These are phyloP conservation scores for Hyppa rectilinea DNA, from an alignment of 2,888 invertebrate species.

Conservation along the genomic window DNA sequence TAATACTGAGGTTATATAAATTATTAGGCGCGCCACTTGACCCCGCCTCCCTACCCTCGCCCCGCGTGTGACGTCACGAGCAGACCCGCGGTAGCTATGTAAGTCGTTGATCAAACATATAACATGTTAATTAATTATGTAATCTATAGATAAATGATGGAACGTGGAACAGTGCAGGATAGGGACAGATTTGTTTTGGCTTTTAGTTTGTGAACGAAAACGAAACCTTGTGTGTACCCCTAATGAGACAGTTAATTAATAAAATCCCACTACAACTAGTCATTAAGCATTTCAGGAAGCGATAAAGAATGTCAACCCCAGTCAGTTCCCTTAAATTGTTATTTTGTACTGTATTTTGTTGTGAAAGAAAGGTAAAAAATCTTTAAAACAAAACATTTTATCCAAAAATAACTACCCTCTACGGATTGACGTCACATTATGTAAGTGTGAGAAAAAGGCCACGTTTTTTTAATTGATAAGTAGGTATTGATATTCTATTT, in stretches of 20 bases:
- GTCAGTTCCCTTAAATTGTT: not conserved
- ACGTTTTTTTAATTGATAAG: conserved; percentile 25
- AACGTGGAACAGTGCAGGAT: not conserved
- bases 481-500: conserved; percentile 31
- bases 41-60: conserved; percentile 5
- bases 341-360: not conserved
- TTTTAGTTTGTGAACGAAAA: not conserved
- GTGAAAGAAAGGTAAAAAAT: not conserved
- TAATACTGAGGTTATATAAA: conserved; percentile 49
- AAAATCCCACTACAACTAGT: not conserved
- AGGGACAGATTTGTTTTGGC: not conserved
- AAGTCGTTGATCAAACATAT: conserved; percentile 31
- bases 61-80: conserved; percentile 36
- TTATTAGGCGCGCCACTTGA: conserved; percentile 30
- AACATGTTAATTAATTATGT: conserved; percentile 41
- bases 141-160: conserved; percentile 23
- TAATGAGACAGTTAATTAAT: not conserved
- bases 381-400: not conserved
- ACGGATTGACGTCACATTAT: conserved; percentile 30
- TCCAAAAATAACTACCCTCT: not conserved
- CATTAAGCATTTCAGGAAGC: not conserved
- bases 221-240: too few relatives aligned
- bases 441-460: too few relatives aligned
- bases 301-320: not conserved
- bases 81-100: conserved; percentile 21